These are phyloP conservation scores for Gymnogyps californianus DNA, from an alignment of 2,113 vertebrate species.

Conservation along the genomic window DNA sequence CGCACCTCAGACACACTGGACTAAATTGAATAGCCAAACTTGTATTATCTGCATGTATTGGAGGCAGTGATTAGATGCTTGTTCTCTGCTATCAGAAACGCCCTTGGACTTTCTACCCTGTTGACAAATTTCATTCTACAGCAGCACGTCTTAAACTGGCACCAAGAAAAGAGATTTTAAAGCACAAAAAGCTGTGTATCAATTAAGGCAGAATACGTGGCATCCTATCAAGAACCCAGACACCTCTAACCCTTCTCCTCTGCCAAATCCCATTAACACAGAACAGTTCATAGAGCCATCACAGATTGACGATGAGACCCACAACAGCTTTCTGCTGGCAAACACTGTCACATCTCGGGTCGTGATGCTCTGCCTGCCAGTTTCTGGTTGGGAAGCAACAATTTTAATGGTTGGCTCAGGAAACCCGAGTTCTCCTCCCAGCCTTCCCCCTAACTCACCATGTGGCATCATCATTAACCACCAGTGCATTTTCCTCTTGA, in stretches of 20 bases:
- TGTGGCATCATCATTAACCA: rapidly evolving
- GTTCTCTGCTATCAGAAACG: background rate
- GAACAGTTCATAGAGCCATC: background rate
- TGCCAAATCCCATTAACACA: background rate
- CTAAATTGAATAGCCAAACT: rapidly evolving
- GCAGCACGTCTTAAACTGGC: background rate
- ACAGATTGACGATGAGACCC: background rate
- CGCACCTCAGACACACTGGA: too few species aligned
- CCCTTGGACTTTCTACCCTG: background rate
- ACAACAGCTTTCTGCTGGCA: background rate
- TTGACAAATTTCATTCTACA: background rate
- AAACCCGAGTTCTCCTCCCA: background rate
- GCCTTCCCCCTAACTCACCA: background rate
- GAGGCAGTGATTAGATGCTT: background rate
- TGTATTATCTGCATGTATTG: rapidly evolving
- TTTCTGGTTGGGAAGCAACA: background rate
- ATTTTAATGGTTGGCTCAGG: background rate
- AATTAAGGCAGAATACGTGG: background rate
- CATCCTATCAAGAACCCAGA: background rate
- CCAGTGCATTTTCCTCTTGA: background rate
- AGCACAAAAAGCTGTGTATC: background rate
- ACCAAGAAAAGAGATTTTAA: background rate
- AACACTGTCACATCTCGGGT: rapidly evolving
- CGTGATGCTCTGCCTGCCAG: background rate
- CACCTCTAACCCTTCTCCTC: background rate